Evolutionary conservation across 2,797 vertebrate genomes (phyloP).

Genomic region (Labroides dimidiatus): DNA sequence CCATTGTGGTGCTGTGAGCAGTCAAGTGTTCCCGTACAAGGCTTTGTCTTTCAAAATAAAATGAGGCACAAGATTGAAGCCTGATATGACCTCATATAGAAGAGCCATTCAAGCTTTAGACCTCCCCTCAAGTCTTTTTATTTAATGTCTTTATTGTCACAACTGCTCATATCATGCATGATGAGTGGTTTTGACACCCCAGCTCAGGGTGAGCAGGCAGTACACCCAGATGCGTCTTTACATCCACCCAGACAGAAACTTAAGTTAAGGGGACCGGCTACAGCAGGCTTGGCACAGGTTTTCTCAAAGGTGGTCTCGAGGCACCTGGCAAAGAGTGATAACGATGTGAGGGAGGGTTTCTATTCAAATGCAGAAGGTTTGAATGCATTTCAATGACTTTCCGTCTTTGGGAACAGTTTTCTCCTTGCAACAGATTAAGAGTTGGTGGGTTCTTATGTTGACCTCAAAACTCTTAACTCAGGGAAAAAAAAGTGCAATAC

Average conservation of each 20-base stretch:
- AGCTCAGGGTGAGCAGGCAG: conserved; percentile 49
- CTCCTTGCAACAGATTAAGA: conserved; percentile 39
- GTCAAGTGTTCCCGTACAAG: conserved; percentile 2
- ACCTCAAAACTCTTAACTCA: conserved; percentile 47
- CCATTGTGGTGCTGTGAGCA: background rate
- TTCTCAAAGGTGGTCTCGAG: conserved; percentile 71
- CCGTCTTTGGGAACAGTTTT: conserved; percentile 22
- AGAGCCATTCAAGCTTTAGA: conserved; percentile 4
- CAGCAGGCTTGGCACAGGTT: conserved; percentile 67
- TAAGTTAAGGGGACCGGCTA: conserved; percentile 56
- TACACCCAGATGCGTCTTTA: conserved; percentile 44
- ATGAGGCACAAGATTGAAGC: background rate
- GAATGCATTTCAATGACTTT: conserved; percentile 67
- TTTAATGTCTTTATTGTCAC: conserved; percentile 47
- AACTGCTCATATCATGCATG: conserved; percentile 49
- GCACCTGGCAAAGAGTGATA: conserved; percentile 75
- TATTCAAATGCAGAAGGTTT: conserved; percentile 62
- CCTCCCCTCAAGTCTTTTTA: conserved; percentile 19
- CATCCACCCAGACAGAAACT: conserved; percentile 54
- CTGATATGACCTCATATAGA: conserved; percentile 11
- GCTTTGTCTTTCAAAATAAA: conserved; percentile 21
- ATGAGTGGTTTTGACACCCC: conserved; percentile 43
- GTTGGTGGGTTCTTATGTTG: conserved; percentile 32
- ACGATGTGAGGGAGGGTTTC: conserved; percentile 54
- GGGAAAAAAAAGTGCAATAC: conserved; percentile 7